Percentiles rank a stretch among this genome's conserved stretches.
phyloP scores from a whole-genome alignment of 2,888 invertebrate species.

The Pheosia gnoma region DNA sequence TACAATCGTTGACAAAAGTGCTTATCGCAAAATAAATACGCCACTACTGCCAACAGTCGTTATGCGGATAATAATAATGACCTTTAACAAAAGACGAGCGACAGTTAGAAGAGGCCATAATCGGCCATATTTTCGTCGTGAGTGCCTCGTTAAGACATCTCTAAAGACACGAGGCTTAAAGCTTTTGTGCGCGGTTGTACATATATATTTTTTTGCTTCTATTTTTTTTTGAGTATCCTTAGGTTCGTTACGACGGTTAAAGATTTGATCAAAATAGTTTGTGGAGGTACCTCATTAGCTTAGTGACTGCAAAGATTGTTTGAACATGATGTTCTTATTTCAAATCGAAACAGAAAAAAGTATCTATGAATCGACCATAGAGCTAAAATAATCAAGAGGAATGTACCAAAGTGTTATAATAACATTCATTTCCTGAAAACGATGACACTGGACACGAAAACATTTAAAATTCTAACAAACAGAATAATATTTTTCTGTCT shows the following conservation, averaged over 20 bases:
- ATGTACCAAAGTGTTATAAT: too few species aligned
- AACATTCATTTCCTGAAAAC: too few species aligned
- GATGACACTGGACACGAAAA: too few species aligned
- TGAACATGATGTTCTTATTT: too few species aligned
- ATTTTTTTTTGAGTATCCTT: slow-evolving; percentile 24
- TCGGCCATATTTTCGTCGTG: slow-evolving; percentile 43
- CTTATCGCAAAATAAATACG: slow-evolving; percentile 42
- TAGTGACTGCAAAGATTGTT: too few species aligned
- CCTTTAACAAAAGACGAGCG: slow-evolving; percentile 39
- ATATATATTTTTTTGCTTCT: slow-evolving; percentile 20
- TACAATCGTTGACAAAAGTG: slow-evolving; percentile 45
- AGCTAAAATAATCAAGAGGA: too few species aligned
- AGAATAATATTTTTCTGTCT: background rate
- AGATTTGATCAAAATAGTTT: too few species aligned
- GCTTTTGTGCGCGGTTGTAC: slow-evolving; percentile 41
- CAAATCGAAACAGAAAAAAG: too few species aligned
- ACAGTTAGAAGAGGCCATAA: slow-evolving; percentile 23
- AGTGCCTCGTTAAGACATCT: slow-evolving; percentile 39
- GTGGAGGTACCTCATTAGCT: too few species aligned
- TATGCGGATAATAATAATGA: slow-evolving; percentile 41
- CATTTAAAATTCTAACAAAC: too few species aligned
- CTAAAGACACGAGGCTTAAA: slow-evolving; percentile 27
- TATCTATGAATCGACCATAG: too few species aligned
- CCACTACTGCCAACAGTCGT: slow-evolving; percentile 37
- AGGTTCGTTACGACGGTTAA: background rate